Conservation (phyloP, 92 coral and sea anemone species). For the Desmophyllum pertusum region DNA sequence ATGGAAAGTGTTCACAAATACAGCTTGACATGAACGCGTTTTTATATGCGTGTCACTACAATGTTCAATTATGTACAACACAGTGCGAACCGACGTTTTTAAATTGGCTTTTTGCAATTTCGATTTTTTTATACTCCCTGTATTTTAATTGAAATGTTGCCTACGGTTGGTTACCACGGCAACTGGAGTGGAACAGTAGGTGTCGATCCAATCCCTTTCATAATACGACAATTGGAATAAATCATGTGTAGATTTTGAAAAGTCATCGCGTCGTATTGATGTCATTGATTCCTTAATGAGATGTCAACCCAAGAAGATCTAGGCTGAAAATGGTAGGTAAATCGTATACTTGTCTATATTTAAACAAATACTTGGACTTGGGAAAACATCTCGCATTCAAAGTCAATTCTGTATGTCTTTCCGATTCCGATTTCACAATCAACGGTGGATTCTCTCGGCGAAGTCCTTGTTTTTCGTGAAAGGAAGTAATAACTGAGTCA, state of each 20-base stretch:
- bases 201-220: neutral
- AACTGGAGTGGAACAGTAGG: constrained; percentile 8
- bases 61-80: neutral
- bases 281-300: neutral
- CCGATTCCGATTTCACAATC: neutral
- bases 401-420: neutral
- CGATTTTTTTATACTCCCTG: neutral
- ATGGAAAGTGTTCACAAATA: neutral
- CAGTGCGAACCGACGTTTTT: neutral
- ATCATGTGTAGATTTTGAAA: neutral
- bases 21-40: neutral
- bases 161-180: neutral
- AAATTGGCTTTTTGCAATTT: constrained; percentile 4
- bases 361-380: constrained; percentile 4
- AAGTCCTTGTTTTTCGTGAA: neutral
- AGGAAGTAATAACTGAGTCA: neutral
- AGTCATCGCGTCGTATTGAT: constrained; percentile 1
- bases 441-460: too few relatives aligned
- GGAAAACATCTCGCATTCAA: neutral
- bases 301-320: constrained; percentile 1
- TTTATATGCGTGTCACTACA: neutral
- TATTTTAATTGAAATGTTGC: neutral
- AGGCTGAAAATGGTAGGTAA: constrained; percentile 29
- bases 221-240: neutral
- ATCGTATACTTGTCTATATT: neutral